Evolutionary conservation across 2,888 invertebrate species (phyloP).

Genomic region (Patella ulyssiponensis): DNA sequence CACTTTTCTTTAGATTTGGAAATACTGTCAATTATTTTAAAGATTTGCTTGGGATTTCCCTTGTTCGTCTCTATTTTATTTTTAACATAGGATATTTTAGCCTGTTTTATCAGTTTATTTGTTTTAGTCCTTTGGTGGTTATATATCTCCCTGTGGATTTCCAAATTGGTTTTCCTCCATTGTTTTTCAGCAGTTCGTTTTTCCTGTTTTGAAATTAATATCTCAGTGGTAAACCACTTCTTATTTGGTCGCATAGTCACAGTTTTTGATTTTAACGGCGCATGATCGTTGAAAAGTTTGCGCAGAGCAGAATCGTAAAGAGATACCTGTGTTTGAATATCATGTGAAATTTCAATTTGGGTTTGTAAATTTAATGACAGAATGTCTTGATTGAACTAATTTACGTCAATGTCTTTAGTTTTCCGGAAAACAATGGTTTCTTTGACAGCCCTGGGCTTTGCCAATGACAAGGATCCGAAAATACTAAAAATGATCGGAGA

Average conservation of each 20-base stretch:
- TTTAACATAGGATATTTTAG: background rate
- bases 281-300: background rate
- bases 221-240: background rate
- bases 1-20: background rate
- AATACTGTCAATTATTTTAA: background rate
- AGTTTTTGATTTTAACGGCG: conserved; percentile 1
- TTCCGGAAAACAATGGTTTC: background rate
- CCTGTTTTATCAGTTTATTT: background rate
- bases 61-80: background rate
- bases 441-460: background rate
- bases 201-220: background rate
- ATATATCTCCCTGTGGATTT: background rate
- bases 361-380: background rate
- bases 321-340: background rate
- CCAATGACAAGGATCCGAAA: background rate
- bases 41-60: background rate
- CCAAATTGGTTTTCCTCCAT: conserved; percentile 1
- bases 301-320: background rate
- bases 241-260: background rate
- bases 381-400: background rate
- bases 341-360: background rate
- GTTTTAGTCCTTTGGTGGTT: background rate
- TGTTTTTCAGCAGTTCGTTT: conserved; percentile 9
- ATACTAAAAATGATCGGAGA: conserved; percentile 4
- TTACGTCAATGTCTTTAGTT: background rate